Evolutionary conservation across 2,113 vertebrate genomes (phyloP).

Genomic region (Azemiops feae): DNA sequence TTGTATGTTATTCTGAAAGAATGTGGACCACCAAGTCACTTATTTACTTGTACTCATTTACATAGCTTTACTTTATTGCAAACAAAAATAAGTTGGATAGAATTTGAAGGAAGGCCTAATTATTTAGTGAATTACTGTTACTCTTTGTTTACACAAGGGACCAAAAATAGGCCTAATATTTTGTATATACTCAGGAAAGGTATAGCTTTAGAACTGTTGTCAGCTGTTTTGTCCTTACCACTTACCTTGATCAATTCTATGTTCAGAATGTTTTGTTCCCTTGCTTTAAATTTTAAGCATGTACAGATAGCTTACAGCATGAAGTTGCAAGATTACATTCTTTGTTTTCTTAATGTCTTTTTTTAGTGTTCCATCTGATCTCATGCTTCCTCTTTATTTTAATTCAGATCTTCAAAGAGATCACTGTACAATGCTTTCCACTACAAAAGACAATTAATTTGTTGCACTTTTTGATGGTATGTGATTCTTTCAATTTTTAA

Average conservation of each 20-base stretch:
- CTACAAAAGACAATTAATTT: constrained; percentile 33
- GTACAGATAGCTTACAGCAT: constrained; percentile 36
- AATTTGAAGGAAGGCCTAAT: constrained; percentile 40
- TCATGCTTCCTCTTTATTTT: constrained; percentile 43
- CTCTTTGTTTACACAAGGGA: constrained; percentile 43
- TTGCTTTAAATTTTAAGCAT: constrained; percentile 56
- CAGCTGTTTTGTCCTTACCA: constrained; percentile 33
- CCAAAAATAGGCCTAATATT: constrained; percentile 44
- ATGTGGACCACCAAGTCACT: constrained; percentile 17
- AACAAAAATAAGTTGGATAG: constrained; percentile 36
- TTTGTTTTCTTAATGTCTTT: constrained; percentile 36
- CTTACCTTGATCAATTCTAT: constrained; percentile 46
- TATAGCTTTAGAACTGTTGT: constrained; percentile 47
- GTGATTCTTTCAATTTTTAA: constrained; percentile 32
- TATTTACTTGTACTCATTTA: not conserved
- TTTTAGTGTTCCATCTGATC: constrained; percentile 38
- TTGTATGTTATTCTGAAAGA: not conserved
- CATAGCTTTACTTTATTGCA: constrained; percentile 20
- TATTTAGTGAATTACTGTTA: constrained; percentile 43
- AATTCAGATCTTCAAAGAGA: constrained; percentile 56
- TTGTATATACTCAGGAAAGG: constrained; percentile 50
- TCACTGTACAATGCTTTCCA: constrained; percentile 25
- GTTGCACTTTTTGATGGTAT: not conserved
- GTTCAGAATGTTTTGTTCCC: constrained; percentile 47
- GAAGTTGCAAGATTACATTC: constrained; percentile 51